Conservation (phyloP, 2,888 invertebrate genomes). For the Drosophila neutralis region DNA sequence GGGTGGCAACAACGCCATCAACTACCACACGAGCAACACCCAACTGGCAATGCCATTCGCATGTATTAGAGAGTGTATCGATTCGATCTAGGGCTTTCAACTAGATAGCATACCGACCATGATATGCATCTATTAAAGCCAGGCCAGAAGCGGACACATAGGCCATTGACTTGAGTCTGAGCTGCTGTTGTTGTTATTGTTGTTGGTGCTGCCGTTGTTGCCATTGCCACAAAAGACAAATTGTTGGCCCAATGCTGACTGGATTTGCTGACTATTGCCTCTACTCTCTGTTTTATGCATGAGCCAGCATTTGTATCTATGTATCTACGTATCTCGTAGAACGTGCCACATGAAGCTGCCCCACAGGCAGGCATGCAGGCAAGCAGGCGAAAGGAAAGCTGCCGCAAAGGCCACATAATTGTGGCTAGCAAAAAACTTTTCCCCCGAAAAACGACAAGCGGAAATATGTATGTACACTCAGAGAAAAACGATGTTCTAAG, state of each 20-base stretch:
- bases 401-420: constrained; percentile 62
- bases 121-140: constrained; percentile 48
- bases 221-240: constrained; percentile 33
- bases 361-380: constrained; percentile 23
- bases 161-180: constrained; percentile 50
- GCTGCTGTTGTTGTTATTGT: constrained; percentile 12
- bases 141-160: constrained; percentile 20
- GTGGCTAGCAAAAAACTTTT: constrained; percentile 61
- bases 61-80: constrained; percentile 12
- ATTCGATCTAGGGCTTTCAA: constrained; percentile 48
- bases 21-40: constrained; percentile 9
- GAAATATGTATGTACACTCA: constrained; percentile 30
- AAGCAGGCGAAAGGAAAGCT: constrained; percentile 68
- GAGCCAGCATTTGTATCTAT: constrained; percentile 42
- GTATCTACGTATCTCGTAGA: constrained; percentile 38
- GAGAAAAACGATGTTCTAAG: neutral
- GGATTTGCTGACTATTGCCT: constrained; percentile 14
- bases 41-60: constrained; percentile 17
- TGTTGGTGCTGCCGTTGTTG: constrained; percentile 8
- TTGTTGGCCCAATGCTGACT: constrained; percentile 24
- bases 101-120: constrained; percentile 12
- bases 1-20: constrained; percentile 36
- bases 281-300: constrained; percentile 47
- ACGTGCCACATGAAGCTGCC: constrained; percentile 44
- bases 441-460: constrained; percentile 42